Evolutionary conservation across 2,888 invertebrate genomes (phyloP), one percentile per base, ranked within the genome.

Genomic region (Platerodrilus igneus): DNA sequence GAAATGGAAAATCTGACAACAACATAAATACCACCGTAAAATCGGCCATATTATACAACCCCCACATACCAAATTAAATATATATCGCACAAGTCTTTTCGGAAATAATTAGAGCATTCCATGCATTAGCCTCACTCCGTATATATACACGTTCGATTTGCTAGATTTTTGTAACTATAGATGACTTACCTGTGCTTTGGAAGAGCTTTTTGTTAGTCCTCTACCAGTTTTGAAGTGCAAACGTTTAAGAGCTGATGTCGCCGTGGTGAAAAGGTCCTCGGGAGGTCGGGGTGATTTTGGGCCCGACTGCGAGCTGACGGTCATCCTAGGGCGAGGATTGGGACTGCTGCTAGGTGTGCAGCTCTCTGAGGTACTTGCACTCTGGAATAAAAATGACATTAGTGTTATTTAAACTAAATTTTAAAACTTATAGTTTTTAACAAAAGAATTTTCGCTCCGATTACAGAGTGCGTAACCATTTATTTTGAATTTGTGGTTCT

Each of bases 201-300:
- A 37, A 16, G 60, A 56, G 28, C 53, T 62, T 51, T 67, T 68
- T 38, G 64, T 66, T 30, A 67, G 56, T 48, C 67, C 61, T 51
- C 79, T 63, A 49, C 79, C 79, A 25, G 79, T 78, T 62, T 76
- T 76, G 69, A 81, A 81, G 68, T 81, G 80, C 26, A 81, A 73
- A 41, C 81, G 70, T 33, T 80, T 73, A 38, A 81, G 72, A 48
- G 81, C 81, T 40, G 71, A 71, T 47, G 72, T 71, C 55, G 74
- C 74, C 56, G 71, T 71, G 53, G 70, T 66, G 57, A 74, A 70
- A 54, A 74, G 68, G 61, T 72, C 72, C 60, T 68, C 68, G 55
- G 67, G 64, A 37, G 65, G 64, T 56, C 64, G 63, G 58, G 65
- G 62, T 41, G 63, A 60, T 51, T 58, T 56, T 56, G 65, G 63